Base-by-base conservation (phyloP, 1,140 invertebrate genomes). In the Hydropsyche tenuis region DNA sequence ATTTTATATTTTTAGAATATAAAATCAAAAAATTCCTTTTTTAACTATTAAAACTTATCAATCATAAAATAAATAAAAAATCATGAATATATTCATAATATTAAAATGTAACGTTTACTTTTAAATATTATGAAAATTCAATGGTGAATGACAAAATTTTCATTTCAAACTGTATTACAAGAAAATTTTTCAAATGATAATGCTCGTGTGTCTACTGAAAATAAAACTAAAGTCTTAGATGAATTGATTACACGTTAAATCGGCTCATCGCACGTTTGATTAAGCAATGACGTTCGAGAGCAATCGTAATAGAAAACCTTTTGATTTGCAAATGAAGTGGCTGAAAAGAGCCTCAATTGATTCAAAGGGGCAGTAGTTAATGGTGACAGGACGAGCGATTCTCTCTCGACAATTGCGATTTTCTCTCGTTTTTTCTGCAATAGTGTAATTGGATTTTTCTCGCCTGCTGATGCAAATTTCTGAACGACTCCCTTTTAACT, bases 371-470 rank as follows among this genome's bases (percentile, higher is more conserved):
- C 56, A 60, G 18, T 60, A 60, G 22, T 60, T 60, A 60, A 60
- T 60, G 56, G 23, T 23, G 56, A 60, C 56, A 60, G 56, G 23
- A 60, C 56, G 23, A 60, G 23, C 14, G 23, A 48, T 16, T 48
- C 56, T 60, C 56, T 20, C 56, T 60, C 9, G 56, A 20, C 22
- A 60, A 60, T 25, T 27, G 56, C 56, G 20, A 12, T 60, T 60
- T 60, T 60, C 22, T 48, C 12, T 60, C 56, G 6, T 25, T 23
- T 14, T 25, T 60, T 23, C 16, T 18, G 45, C 74, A 77, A 77
- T 70, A 70, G 72, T 48, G 62, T 77, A 77, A 77, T 77, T 74
- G 73, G 65, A 77, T 77, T 77, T 74, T 72, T 77, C 76, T 69
- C 73, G 74, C 51, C 62, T 72, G 72, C 72, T 73, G 62, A 69